These are phyloP conservation scores for Cepphus grylle DNA, from an alignment of 2,113 vertebrate genomes.

Conservation along the genomic window DNA sequence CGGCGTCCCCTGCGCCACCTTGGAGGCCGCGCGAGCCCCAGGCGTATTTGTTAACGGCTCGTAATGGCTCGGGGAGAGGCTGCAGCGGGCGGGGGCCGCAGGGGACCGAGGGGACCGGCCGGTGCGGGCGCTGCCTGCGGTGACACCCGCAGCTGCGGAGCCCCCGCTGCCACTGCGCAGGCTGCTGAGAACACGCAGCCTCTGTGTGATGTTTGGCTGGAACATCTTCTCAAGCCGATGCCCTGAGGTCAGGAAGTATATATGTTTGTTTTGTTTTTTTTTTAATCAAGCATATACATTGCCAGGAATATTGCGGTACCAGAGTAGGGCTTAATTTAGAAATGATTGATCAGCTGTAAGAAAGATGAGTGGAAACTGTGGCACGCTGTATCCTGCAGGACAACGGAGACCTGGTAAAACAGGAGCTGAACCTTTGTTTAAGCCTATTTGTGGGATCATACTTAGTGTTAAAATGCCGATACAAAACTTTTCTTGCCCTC, in stretches of 20 bases:
- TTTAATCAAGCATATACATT: not conserved
- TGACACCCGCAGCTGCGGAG: not conserved
- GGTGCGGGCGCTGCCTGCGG: not conserved
- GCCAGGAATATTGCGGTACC: not conserved
- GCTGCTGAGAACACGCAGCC: accelerated
- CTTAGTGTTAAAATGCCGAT: not conserved
- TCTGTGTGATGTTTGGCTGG: accelerated
- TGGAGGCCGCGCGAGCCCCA: not conserved
- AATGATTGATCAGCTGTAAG: not conserved
- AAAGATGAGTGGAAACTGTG: not conserved
- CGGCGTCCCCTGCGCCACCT: not conserved
- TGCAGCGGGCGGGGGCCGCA: not conserved
- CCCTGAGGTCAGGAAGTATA: not conserved
- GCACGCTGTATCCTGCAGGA: not conserved
- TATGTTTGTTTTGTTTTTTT: not conserved
- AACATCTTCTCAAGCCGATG: not conserved
- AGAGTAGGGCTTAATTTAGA: not conserved
- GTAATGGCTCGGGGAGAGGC: not conserved
- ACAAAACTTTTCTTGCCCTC: not conserved
- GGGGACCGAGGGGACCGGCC: not conserved
- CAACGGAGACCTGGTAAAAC: not conserved
- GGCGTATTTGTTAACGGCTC: not conserved
- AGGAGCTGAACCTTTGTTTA: not conserved
- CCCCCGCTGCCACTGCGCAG: not conserved
- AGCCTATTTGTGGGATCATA: not conserved